These are phyloP conservation scores for Slavum lentiscoides DNA, from an alignment of 2,888 invertebrate species.

Conservation along the genomic window DNA sequence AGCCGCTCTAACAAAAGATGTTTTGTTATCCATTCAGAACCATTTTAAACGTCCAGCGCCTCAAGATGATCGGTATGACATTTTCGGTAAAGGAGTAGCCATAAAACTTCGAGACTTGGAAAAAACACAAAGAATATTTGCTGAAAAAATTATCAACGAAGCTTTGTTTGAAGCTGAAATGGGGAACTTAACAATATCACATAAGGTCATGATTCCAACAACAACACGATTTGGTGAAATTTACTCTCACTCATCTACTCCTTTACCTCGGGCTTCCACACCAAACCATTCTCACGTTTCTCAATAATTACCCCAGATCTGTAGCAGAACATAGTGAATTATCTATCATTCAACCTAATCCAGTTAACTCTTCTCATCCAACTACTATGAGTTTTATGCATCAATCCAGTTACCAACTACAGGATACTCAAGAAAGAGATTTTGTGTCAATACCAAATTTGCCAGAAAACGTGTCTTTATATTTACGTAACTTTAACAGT, in stretches of 20 bases:
- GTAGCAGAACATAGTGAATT: no score
- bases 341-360: no score
- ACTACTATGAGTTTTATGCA: no score
- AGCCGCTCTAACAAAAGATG: constrained; percentile 49
- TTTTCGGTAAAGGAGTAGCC: constrained; percentile 53
- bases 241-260: constrained; percentile 24
- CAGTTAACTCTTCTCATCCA: no score
- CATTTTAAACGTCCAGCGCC: constrained; percentile 23
- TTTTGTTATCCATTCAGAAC: constrained; percentile 43
- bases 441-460: no score
- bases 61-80: constrained; percentile 40
- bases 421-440: no score
- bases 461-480: no score
- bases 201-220: constrained; percentile 40
- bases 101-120: constrained; percentile 50
- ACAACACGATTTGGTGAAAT: constrained; percentile 25
- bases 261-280: constrained; percentile 20
- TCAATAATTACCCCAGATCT: background rate
- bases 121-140: constrained; percentile 52
- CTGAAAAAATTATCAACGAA: constrained; percentile 55
- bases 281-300: constrained; percentile 10
- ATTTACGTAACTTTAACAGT: no score
- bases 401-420: no score
- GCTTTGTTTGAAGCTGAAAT: constrained; percentile 53
- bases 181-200: constrained; percentile 49